Base-by-base conservation (phyloP, 2,797 vertebrate genomes). In the Novumbra hubbsi region DNA sequence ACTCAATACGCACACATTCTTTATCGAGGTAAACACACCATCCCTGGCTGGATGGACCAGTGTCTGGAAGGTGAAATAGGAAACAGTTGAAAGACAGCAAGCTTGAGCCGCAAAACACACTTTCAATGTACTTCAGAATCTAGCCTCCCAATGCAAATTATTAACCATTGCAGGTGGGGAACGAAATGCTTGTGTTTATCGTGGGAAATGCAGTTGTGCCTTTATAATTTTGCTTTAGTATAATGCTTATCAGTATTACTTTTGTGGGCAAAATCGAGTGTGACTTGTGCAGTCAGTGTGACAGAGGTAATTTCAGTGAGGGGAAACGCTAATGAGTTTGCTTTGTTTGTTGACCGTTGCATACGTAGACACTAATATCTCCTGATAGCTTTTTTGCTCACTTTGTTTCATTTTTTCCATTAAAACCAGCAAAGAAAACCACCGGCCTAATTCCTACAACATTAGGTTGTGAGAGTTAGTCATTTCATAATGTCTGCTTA, bases 221-320 rank as follows among this genome's bases (percentile, higher is more conserved):
- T 62, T 72, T 41, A 16, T 24, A 68, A 32, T 72, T 1, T 45
- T 71, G 28, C 27, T 71, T 78, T 48, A 19, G 19, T 32, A 75
- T 49, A 66, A 71, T 64, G n/a, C 50, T 34, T 57, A 41, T 45
- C 45, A 30, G 71, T 16, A 68, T 65, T 19, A 19, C 19, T 52
- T 50, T 55, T 41, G 66, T 32, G 16, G 66, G 15, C 28, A 21
- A 48, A 52, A 64, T 49, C 30, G 28, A 64, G 60, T 69, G 45
- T 60, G 73, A 79, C 55, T 64, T 70, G 78, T 71, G 78, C 74
- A 73, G 74, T 28, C 38, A 32, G 70, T 45, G 67, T 76, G 74
- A 62, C 74, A 45, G 73, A 55, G 74, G 45, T 60, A 50, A 76
- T 65, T 70, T 76, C 48, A 14, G 28, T 45, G n/a, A 14, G 45